A percentile compares a stretch with the other conserved stretches of the same genome.
Conservation (phyloP, 2,888 invertebrate genomes). For the Trichacis sp. region DNA sequence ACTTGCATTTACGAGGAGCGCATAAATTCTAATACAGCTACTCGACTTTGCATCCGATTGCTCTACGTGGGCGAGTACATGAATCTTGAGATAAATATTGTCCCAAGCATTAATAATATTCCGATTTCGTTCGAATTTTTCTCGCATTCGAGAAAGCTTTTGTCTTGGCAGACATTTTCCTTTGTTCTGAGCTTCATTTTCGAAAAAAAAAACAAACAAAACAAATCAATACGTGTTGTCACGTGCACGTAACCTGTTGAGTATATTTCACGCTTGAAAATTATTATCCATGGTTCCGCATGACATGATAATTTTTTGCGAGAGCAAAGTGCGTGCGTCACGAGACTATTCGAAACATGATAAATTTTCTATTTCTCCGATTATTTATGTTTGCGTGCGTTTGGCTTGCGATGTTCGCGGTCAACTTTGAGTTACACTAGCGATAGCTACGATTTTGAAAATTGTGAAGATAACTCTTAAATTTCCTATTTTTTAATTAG, state of each 20-base stretch:
- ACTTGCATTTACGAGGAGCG: constrained; percentile 18
- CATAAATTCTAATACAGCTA: constrained; percentile 15
- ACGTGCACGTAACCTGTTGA: constrained; percentile 3
- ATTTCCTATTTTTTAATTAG: no score
- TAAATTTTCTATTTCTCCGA: constrained; percentile 45
- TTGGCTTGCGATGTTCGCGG: constrained; percentile 35
- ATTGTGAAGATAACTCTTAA: no score
- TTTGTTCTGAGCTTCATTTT: no score
- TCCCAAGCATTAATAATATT: not conserved
- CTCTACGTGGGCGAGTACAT: constrained; percentile 26
- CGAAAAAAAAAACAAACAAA: no score
- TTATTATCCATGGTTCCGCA: constrained; percentile 3
- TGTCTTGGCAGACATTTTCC: no score
- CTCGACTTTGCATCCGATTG: constrained; percentile 8
- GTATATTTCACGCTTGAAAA: not conserved
- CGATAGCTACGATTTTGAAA: no score
- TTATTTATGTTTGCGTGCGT: constrained; percentile 60
- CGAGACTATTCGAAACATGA: constrained; percentile 63
- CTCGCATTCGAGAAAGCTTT: no score
- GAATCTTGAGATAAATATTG: constrained; percentile 26
- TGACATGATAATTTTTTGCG: constrained; percentile 5
- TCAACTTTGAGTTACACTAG: not conserved
- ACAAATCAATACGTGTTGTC: not conserved
- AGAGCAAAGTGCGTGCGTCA: not conserved
- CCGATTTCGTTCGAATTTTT: no score